Percentiles rank a stretch among this genome's conserved stretches.
These are phyloP conservation scores for Caenorhabditis tropicalis DNA, from an alignment of 1,140 invertebrate species.

Conservation along the genomic window DNA sequence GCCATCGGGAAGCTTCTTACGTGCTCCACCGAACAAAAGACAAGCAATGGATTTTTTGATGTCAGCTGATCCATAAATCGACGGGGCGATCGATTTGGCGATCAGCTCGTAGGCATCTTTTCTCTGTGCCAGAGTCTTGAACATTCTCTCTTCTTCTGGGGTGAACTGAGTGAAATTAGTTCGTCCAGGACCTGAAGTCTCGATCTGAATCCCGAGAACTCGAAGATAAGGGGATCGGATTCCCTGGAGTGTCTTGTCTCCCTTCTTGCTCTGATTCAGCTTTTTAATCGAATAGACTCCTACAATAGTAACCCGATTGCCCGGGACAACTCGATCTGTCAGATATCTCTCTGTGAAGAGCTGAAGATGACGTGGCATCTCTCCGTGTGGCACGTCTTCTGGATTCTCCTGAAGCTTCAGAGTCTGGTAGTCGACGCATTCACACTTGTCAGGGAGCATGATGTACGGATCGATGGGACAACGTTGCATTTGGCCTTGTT, in stretches of 20 bases:
- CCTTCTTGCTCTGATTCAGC: constrained; percentile 75
- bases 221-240: constrained; percentile 91
- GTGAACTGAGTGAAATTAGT: constrained; percentile 76
- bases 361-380: constrained; percentile 94
- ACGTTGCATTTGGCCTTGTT: constrained; percentile 82
- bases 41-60: constrained; percentile 97
- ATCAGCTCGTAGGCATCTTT: constrained; percentile 89
- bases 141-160: constrained; percentile 84
- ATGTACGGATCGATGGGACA: constrained; percentile 98
- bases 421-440: constrained; percentile 89
- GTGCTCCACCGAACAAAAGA: constrained; percentile 87
- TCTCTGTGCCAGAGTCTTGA: constrained; percentile 79
- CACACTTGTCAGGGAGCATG: constrained; percentile 94
- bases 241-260: constrained; percentile 87
- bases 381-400: constrained; percentile 94
- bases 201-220: constrained; percentile 88
- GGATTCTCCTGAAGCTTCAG: constrained; percentile 93
- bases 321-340: constrained; percentile 93
- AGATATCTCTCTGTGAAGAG: constrained; percentile 80
- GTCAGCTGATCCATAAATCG: constrained; percentile 91
- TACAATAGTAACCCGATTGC: constrained; percentile 89
- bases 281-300: constrained; percentile 98
- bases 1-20: constrained; percentile 86
- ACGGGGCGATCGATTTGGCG: constrained; percentile 90
- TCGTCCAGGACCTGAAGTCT: constrained; percentile 82